Evolutionary conservation across 2,113 vertebrate species (phyloP).

Genomic region (Dipodomys merriami): DNA sequence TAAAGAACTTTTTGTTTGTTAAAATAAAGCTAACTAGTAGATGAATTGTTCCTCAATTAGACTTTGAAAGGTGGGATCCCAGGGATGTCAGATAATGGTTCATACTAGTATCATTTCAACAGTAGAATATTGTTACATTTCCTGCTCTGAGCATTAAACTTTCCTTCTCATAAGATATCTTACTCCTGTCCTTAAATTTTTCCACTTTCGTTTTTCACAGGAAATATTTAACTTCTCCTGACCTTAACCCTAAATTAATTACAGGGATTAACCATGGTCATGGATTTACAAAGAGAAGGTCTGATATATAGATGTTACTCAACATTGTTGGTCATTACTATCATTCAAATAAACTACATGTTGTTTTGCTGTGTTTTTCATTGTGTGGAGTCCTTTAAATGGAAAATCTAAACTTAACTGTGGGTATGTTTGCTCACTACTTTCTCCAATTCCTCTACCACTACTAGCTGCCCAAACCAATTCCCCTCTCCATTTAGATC

Average conservation of each 20-base stretch:
- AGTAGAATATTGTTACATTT: background rate
- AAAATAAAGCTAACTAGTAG: constrained; percentile 1
- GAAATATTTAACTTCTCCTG: constrained; percentile 37
- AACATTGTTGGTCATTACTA: background rate
- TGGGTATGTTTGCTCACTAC: background rate
- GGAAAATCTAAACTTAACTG: background rate
- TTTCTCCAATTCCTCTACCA: background rate
- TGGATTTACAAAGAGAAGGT: background rate
- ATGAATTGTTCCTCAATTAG: constrained; percentile 17
- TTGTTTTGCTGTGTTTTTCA: background rate
- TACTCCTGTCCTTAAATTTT: background rate
- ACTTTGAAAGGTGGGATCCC: background rate
- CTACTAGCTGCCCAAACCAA: background rate
- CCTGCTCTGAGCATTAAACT: background rate
- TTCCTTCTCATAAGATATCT: too few species aligned
- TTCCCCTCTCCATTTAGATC: background rate
- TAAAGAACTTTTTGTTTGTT: background rate
- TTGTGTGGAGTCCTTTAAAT: background rate
- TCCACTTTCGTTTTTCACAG: background rate
- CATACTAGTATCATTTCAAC: background rate
- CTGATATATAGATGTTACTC: background rate
- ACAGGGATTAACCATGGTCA: background rate
- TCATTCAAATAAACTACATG: background rate
- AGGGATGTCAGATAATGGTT: background rate
- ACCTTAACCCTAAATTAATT: background rate